These are phyloP conservation scores for Drosophila macrothrix DNA, from an alignment of 2,888 invertebrate genomes.

Conservation along the genomic window DNA sequence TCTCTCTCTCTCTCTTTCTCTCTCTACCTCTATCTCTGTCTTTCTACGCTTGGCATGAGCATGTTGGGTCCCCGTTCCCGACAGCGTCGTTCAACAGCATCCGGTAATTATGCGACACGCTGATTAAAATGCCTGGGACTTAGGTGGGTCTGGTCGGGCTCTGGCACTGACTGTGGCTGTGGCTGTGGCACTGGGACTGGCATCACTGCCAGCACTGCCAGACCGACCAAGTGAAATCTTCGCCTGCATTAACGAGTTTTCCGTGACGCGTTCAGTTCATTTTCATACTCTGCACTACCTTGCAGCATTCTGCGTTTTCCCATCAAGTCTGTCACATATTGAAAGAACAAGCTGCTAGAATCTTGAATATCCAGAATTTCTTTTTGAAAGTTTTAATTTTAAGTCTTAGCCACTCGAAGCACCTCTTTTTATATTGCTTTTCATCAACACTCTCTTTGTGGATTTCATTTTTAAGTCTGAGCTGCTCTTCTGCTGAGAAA, in stretches of 20 bases:
- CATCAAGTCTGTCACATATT: neutral
- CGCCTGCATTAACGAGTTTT: conserved; percentile 79
- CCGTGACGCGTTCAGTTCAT: conserved; percentile 74
- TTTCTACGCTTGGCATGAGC: conserved; percentile 53
- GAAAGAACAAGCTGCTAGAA: neutral
- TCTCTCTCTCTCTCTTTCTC: neutral
- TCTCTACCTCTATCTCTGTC: conserved; percentile 21
- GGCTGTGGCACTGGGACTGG: conserved; percentile 1
- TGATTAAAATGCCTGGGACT: conserved; percentile 84
- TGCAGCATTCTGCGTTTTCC: neutral
- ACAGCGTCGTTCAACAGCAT: conserved; percentile 78
- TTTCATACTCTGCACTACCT: conserved; percentile 21
- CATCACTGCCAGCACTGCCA: conserved; percentile 18
- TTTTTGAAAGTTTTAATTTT: neutral
- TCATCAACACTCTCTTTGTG: neutral
- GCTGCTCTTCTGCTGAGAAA: neutral
- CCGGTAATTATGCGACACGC: conserved; percentile 85
- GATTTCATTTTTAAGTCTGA: too few relatives aligned
- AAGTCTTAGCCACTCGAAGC: neutral
- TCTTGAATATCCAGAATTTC: neutral
- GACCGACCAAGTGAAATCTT: conserved; percentile 77
- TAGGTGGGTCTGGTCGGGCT: conserved; percentile 71
- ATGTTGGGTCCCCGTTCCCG: conserved; percentile 38
- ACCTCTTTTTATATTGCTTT: neutral
- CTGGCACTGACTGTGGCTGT: conserved; percentile 10